phyloP scores from a whole-genome alignment of 2,113 vertebrate genomes.

The Orthonyx spaldingii region DNA sequence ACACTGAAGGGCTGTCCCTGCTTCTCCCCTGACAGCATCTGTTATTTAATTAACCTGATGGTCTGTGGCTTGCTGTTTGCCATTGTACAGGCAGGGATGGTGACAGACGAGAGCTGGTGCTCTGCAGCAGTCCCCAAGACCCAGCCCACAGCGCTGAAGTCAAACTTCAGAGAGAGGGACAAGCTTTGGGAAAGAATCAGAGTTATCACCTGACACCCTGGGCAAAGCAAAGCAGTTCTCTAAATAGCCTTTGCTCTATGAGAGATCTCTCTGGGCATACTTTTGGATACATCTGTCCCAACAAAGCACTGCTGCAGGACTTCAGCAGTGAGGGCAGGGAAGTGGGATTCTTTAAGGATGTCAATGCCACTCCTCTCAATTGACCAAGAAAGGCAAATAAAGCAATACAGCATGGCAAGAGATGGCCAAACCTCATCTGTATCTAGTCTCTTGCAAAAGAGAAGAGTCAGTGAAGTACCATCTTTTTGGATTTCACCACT shows the following conservation, averaged over 20 bases:
- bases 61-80: neutral
- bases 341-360: neutral
- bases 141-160: neutral
- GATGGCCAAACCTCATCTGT: neutral
- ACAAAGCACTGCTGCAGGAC: neutral
- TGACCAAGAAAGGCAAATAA: neutral
- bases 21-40: neutral
- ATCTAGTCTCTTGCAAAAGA: neutral
- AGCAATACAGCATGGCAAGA: neutral
- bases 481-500: neutral
- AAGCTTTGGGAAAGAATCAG: neutral
- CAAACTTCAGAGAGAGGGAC: neutral
- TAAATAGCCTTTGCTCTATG: neutral
- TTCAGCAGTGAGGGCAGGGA: neutral
- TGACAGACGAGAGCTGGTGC: neutral
- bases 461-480: neutral
- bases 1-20: neutral
- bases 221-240: neutral
- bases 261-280: neutral
- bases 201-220: neutral
- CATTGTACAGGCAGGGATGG: neutral
- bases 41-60: constrained; percentile 1
- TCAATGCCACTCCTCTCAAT: neutral
- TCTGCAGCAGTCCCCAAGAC: neutral
- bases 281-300: neutral